Conservation (phyloP, 2,113 vertebrate species). For the Aix galericulata region DNA sequence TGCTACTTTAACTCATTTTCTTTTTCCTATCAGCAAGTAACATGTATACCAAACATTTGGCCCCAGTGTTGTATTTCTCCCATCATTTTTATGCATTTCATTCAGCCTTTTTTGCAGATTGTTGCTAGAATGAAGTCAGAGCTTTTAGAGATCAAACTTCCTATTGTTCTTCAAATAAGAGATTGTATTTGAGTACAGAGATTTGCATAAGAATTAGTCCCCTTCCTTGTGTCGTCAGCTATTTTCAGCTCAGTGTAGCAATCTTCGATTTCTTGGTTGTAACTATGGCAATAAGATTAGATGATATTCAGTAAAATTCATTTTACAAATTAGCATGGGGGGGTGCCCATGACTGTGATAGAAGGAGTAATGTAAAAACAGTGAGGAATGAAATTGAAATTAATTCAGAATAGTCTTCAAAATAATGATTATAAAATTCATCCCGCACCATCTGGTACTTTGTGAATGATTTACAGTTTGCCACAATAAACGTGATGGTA, state of each 20-base stretch:
- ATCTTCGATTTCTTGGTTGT: slow-evolving; percentile 76
- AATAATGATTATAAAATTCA: slow-evolving; percentile 47
- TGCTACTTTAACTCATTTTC: not conserved
- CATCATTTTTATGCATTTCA: slow-evolving; percentile 13
- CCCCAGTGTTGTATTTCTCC: not conserved
- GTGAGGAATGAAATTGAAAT: slow-evolving; percentile 47
- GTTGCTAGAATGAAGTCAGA: not conserved
- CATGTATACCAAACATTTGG: not conserved
- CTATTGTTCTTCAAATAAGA: slow-evolving; percentile 68
- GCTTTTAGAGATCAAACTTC: slow-evolving; percentile 66
- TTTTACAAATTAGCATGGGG: slow-evolving; percentile 72
- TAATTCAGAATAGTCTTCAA: slow-evolving; percentile 54
- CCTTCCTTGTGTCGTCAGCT: slow-evolving; percentile 63
- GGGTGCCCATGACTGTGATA: slow-evolving; percentile 13
- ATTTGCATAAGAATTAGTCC: slow-evolving; percentile 76
- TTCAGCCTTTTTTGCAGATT: slow-evolving; percentile 1
- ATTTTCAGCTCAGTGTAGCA: slow-evolving; percentile 73
- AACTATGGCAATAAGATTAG: slow-evolving; percentile 82
- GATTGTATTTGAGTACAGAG: slow-evolving; percentile 38
- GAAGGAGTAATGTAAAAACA: slow-evolving; percentile 37
- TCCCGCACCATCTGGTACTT: slow-evolving; percentile 42
- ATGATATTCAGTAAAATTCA: slow-evolving; percentile 71
- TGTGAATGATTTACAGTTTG: slow-evolving; percentile 34
- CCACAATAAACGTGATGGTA: slow-evolving; percentile 9
- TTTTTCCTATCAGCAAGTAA: not conserved